Evolutionary conservation across 2,113 vertebrate species (phyloP), one percentile per base, ranked within the genome.

Genomic region (Platysteira castanea): DNA sequence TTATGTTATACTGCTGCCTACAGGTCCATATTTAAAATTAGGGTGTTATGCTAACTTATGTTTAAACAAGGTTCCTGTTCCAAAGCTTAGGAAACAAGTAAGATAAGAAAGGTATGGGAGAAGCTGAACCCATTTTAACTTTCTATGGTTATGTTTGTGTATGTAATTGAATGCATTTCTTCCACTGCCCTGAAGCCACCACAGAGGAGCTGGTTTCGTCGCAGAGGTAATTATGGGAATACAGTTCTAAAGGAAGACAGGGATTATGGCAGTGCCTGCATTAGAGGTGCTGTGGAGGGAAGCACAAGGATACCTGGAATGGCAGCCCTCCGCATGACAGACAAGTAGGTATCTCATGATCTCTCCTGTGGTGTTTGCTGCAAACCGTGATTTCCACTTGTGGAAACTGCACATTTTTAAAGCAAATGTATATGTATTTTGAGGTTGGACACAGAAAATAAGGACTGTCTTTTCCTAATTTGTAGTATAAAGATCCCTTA

Each of bases 1-100:
- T 95, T 94, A 84, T 56, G 91, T 75, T 96, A 96, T 87, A 96
- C 57, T 96, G 95, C 84, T 94, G 94, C 94, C 95, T 95, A 94
- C 70, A 94, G 93, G 89, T 89, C 82, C 84, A 2, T 65, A 79
- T 89, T 95, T 96, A 93, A 94, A 93, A 84, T 87, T 31, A 93
- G 81, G 57, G 53, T 80, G 87, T 91, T 94, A 79, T 42, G 26
- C 60, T 93, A 68, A 75, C 65, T 56, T 89, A 14, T 41, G 70
- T 76, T 94, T 96, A 90, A 76, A 73, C 77, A 89, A 79, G 65
- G 59, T 31, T 85, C 31, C 74, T 33, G 46, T 91, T 57, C 70
- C 70, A 76, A 81, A 82, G 67, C 54, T 74, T 93, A 88, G 68
- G 78, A 86, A 80, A 74, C 42, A 90, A 53, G 63, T 42, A 84